Base-by-base conservation (phyloP, 2,797 vertebrate genomes). In the Neosalanx taihuensis region DNA sequence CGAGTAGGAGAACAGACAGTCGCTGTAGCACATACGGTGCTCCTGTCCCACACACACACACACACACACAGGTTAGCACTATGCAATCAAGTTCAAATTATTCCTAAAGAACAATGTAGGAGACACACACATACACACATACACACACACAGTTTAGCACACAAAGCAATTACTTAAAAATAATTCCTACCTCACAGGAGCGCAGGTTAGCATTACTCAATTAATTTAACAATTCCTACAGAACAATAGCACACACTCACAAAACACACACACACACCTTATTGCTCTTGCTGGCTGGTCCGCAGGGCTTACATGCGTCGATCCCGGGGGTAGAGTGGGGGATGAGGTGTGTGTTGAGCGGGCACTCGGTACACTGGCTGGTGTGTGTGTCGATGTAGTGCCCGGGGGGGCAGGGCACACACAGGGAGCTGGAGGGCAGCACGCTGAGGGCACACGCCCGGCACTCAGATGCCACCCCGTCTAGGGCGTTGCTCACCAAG, bases 321-420 rank as follows among this genome's bases (percentile, higher is more conserved):
- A 59, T 82, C 49, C 95, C 94, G 0, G 93, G 94, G 20, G 94
- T 89, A 73, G 94, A 87, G 64, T 96, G 95, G 53, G 95, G 79
- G 58, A 94, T 91, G 23, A 99, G 93, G 89, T 94, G 94, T 0
- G 96, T 96, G 88, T 96, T 90, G 10, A n/a, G 80, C 0, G 95
- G 95, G 79, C 98, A 99, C 84, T 98, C 95, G 61, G 88, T 85
- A 87, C 97, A 99, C 86, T 91, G 93, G 89, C 91, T 98, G 80
- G 70, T 96, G 74, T 85, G 85, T 1, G 94, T 89, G 67, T 98
- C 90, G 0, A 99, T 98, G 91, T 94, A 99, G 88, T 98, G 92
- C 20, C 97, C 98, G 0, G 93, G 82, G 0, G 96, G 95, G 79
- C 98, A 99, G 17, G 97, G 96, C 74, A 99, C 94, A 3, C 98